These are phyloP conservation scores for Ptilorrhoa leucosticta DNA, from an alignment of 2,113 vertebrate genomes.

Conservation along the genomic window DNA sequence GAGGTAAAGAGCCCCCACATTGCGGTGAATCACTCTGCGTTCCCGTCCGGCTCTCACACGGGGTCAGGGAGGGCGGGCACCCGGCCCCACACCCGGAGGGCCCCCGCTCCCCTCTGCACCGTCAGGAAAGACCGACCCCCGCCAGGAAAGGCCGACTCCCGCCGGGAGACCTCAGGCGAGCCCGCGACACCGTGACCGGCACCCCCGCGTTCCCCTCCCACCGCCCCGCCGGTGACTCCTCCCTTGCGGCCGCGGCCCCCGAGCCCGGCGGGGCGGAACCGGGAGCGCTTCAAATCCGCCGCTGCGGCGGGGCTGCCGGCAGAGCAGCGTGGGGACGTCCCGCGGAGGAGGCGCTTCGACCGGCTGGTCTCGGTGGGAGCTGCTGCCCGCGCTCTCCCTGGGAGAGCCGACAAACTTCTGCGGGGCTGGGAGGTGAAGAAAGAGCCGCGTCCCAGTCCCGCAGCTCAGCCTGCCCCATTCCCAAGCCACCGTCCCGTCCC, in stretches of 20 bases:
- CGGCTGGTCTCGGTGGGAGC: background rate
- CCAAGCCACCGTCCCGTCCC: background rate
- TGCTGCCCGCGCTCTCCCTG: no score
- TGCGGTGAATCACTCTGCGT: background rate
- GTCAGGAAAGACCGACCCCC: no score
- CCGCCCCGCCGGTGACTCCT: background rate
- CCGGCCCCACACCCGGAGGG: background rate
- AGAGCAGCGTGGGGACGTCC: rapidly evolving
- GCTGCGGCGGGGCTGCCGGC: background rate
- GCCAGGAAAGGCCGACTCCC: background rate
- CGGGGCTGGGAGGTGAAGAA: background rate
- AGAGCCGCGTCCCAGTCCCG: background rate
- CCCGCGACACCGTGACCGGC: background rate
- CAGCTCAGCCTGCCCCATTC: background rate
- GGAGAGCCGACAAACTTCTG: background rate
- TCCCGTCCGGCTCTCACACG: background rate
- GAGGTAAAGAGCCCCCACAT: background rate
- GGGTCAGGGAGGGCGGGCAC: background rate
- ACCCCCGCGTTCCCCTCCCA: background rate
- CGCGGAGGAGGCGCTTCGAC: rapidly evolving
- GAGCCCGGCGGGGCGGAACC: background rate
- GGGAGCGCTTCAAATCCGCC: background rate
- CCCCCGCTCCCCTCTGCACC: no score
- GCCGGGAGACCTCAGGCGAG: no score
- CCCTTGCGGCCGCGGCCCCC: background rate